Evolutionary conservation across 2,113 vertebrate species (phyloP), one percentile per base, ranked within the genome.

Genomic region (Albula goreensis): DNA sequence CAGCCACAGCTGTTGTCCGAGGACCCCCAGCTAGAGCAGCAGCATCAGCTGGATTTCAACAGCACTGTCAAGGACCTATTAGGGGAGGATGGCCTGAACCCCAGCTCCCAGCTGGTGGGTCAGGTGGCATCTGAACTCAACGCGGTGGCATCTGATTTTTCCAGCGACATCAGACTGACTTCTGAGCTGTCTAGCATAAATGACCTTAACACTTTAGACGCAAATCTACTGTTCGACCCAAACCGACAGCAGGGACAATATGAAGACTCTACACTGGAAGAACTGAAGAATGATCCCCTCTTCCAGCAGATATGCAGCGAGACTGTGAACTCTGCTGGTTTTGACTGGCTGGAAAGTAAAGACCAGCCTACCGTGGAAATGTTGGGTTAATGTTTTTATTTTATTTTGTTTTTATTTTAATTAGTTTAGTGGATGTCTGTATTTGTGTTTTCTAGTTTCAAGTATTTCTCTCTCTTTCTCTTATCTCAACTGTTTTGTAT

Each of bases 291-390:
- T 56, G 98, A 99, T 94, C 98, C 98, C 51, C 96, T 99, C 88
- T 99, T 99, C 95, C 98, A 99, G 93, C 98, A 99, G 92, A 99
- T 99, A 94, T 99, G 98, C 96, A 99, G 96, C 91, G 98, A 99
- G 93, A 98, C 98, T 92, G 98, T 99, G 93, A 98, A 96, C 94
- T 97, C 98, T 82, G 96, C 97, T 94, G 97, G 97, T 93, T 99
- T 99, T 92, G 98, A 99, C 90, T 99, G 98, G 98, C 97, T 99
- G 94, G 98, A 99, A 93, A 99, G 97, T 95, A 99, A 99, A 96
- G 98, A 99, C 96, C 98, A 99, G 93, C 96, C 98, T 87, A 96
- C 98, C 89, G 98, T 99, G 90, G 98, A 99, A 96, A 99, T 99
- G 98, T 95, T 99, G 96, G 98, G 98, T 95, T 99, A 95, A 97